These are phyloP conservation scores for Excalfactoria chinensis DNA, from an alignment of 2,113 vertebrate genomes.

Conservation along the genomic window DNA sequence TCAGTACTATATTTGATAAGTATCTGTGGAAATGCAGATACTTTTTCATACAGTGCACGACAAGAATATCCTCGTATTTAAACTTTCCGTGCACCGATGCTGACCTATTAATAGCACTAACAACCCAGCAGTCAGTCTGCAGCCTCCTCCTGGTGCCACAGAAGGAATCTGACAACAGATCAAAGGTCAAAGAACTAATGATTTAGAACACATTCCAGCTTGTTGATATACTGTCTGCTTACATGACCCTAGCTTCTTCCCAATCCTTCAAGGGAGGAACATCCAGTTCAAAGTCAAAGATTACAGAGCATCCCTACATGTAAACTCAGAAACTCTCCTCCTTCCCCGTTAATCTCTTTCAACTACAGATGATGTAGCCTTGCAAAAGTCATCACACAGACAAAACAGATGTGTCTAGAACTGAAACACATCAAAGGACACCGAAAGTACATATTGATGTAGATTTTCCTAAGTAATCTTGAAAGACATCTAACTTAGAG, in stretches of 20 bases:
- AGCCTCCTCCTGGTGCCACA: neutral
- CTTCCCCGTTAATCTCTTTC: neutral
- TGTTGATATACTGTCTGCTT: conserved; percentile 48
- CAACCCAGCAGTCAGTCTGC: neutral
- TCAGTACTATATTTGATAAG: neutral
- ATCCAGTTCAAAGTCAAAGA: conserved; percentile 55
- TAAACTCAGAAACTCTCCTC: neutral
- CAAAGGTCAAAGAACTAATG: conserved; percentile 70
- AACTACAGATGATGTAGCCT: neutral
- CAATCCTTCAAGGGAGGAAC: conserved; percentile 7
- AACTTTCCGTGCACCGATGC: neutral
- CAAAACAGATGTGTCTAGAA: neutral
- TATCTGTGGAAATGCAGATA: neutral
- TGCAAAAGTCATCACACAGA: neutral
- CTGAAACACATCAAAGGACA: neutral
- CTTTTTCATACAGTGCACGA: neutral
- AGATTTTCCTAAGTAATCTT: neutral
- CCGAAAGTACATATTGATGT: neutral
- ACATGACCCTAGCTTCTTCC: conserved; percentile 33
- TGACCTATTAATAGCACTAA: conserved; percentile 17
- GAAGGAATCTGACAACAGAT: conserved; percentile 47
- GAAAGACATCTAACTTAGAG: neutral
- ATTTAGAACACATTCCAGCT: conserved; percentile 61
- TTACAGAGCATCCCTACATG: conserved; percentile 11
- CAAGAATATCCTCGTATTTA: neutral